These are phyloP conservation scores for Chesias legatella DNA, from an alignment of 2,888 invertebrate species.

Conservation along the genomic window DNA sequence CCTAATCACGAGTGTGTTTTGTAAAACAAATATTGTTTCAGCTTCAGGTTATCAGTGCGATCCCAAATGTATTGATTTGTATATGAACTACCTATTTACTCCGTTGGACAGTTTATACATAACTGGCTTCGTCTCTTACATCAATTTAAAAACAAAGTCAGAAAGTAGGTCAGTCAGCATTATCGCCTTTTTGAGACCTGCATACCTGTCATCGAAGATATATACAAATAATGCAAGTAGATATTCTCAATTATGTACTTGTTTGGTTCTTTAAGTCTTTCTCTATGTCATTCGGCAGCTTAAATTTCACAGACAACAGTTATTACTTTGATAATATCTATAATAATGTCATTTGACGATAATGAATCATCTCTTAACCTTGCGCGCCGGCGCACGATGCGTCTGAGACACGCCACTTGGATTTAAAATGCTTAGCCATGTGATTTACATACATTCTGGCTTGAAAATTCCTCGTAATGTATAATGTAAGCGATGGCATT, in stretches of 20 bases:
- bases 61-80: not conserved
- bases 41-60: not conserved
- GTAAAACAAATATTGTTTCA: slow-evolving; percentile 7
- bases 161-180: too few relatives aligned
- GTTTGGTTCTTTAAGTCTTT: too few relatives aligned
- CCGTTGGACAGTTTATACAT: too few relatives aligned
- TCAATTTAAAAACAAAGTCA: too few relatives aligned
- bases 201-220: too few relatives aligned
- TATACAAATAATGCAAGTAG: too few relatives aligned
- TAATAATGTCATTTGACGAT: slow-evolving; percentile 3
- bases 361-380: slow-evolving; percentile 34
- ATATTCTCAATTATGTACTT: too few relatives aligned
- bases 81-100: too few relatives aligned
- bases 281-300: not conserved
- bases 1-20: slow-evolving; percentile 4
- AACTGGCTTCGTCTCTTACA: too few relatives aligned
- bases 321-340: not conserved
- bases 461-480: slow-evolving; percentile 28
- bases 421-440: slow-evolving; percentile 44
- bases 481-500: too few relatives aligned
- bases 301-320: too few relatives aligned
- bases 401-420: slow-evolving; percentile 30
- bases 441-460: slow-evolving; percentile 29
- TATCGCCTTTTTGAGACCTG: too few relatives aligned
- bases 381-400: slow-evolving; percentile 30